Evolutionary conservation across 2,797 vertebrate species (phyloP).

Genomic region (Garrulus glandarius): DNA sequence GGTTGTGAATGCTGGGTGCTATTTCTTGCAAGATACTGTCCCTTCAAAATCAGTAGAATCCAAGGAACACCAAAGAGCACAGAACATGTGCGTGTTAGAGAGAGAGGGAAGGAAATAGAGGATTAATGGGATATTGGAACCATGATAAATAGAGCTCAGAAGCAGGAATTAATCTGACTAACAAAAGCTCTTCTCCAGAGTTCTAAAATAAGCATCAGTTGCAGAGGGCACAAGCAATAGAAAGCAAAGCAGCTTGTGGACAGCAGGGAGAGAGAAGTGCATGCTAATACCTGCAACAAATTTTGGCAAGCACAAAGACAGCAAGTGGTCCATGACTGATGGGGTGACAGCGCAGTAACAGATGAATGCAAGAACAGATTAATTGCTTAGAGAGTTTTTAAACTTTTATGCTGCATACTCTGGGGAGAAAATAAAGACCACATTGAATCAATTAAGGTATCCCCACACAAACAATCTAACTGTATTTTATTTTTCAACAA

Average conservation of each 20-base stretch:
- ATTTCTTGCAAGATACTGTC: background rate
- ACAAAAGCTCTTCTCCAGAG: constrained; percentile 1
- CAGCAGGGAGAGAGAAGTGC: background rate
- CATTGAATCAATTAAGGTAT: background rate
- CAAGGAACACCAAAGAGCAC: background rate
- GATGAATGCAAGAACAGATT: background rate
- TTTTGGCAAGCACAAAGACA: background rate
- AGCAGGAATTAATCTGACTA: constrained; percentile 9
- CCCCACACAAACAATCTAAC: background rate
- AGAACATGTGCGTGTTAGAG: background rate
- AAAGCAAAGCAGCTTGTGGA: constrained; percentile 5
- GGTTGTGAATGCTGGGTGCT: background rate
- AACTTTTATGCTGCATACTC: background rate
- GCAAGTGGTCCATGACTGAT: background rate
- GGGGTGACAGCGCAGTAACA: background rate
- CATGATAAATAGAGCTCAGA: background rate
- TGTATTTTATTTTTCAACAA: background rate
- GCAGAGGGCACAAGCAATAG: constrained; percentile 10
- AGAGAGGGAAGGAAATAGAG: background rate
- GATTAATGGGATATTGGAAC: background rate
- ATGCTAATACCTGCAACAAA: background rate
- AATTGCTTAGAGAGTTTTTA: background rate
- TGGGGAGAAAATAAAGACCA: background rate
- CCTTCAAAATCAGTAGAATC: background rate
- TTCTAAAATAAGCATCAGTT: constrained; percentile 1